These are phyloP conservation scores for Mastacembelus armatus DNA, from an alignment of 2,797 vertebrate genomes.

Conservation along the genomic window DNA sequence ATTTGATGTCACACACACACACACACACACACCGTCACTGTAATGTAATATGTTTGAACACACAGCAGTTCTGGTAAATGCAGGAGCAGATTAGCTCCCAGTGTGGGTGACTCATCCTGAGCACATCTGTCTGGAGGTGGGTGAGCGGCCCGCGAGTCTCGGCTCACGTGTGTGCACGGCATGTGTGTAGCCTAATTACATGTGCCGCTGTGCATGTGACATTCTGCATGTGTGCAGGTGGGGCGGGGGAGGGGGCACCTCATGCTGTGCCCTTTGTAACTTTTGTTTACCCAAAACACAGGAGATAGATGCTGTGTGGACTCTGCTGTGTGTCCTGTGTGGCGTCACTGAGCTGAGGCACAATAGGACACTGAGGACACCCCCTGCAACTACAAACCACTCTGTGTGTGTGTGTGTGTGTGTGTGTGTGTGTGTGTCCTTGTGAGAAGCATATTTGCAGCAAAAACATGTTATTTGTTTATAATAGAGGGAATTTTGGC, in stretches of 20 bases:
- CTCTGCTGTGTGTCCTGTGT: slow-evolving; percentile 54
- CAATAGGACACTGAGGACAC: slow-evolving; percentile 34
- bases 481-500: neutral
- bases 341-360: slow-evolving; percentile 33
- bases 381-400: slow-evolving; percentile 23
- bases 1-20: neutral
- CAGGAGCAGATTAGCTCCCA: slow-evolving; percentile 17
- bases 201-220: slow-evolving; percentile 33
- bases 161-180: no score
- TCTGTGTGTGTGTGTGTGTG: slow-evolving; percentile 11
- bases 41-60: slow-evolving; percentile 20
- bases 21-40: neutral
- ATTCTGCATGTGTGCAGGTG: slow-evolving; percentile 12
- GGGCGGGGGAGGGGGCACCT: neutral
- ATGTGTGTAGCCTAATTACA: slow-evolving; percentile 24
- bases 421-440: neutral
- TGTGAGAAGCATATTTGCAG: neutral
- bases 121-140: slow-evolving; percentile 57
- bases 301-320: slow-evolving; percentile 51
- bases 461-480: neutral
- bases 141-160: slow-evolving; percentile 13
- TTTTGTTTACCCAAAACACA: slow-evolving; percentile 67
- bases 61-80: slow-evolving; percentile 28
- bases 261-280: slow-evolving; percentile 42
- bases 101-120: slow-evolving; percentile 54